Base-by-base conservation (phyloP, 2,888 invertebrate genomes). In the Platycheirus albimanus region DNA sequence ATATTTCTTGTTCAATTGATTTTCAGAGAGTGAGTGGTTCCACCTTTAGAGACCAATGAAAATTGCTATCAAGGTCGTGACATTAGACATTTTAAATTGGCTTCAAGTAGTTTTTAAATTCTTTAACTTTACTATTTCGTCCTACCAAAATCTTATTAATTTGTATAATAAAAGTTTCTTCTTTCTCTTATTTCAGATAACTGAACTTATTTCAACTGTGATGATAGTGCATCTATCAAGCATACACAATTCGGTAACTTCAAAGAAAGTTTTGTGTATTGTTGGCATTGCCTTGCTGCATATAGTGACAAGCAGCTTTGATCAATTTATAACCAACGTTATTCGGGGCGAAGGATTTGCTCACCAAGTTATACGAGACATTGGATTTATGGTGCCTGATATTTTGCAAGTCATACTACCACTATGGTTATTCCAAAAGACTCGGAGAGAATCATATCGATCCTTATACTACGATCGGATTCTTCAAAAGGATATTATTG, bases 361-460 rank as follows among this genome's bases (percentile, higher is more conserved):
- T 20, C 94, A 94, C 90, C 94, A 94, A 91, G 93, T 94, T 61
- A 91, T 94, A 66, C 92, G 94, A n/a, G 94, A 95, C 88, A 89
- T 94, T 83, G 93, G 93, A 36, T 93, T 94, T 86, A 94, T 94
- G 94, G 91, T 93, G 67, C 94, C 94, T 20, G 94, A 94, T 86
- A 88, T 94, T 51, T 89, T 94, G 36, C 94, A 94, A 87, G 91
- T 95, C 19, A 85, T 92, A 13, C 90, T 95, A 76, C 94, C 95
- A 28, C 85, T 93, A n/a, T 91, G 92, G 89, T 89, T 92, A 78
- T 87, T 93, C 74, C 89, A 91, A 51, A 88, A 89, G 70, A 86
- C 88, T 6, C 88, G 91, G 2, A 87, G 87, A 3, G 91, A 91
- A 83, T 88, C 87, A 41, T 91, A 88, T 69, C 87, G 90, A 45